A percentile compares a stretch with the other conserved stretches of the same genome.
Evolutionary conservation across 2,888 invertebrate species (phyloP).

Genomic region (Mesoligia furuncula): DNA sequence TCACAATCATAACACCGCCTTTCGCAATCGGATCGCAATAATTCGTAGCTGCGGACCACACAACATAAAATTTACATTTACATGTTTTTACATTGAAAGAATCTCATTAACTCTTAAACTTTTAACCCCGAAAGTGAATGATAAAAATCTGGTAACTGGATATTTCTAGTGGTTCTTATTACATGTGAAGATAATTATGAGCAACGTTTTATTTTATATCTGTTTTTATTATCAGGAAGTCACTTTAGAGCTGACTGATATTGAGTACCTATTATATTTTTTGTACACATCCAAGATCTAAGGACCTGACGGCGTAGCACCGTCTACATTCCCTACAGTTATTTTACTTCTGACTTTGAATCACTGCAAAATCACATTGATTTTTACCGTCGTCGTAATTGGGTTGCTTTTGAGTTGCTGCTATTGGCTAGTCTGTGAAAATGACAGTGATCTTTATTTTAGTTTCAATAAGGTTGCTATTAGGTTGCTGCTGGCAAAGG

Average conservation of each 20-base stretch:
- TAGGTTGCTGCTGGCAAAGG: too few relatives aligned
- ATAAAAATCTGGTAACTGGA: conserved; percentile 44
- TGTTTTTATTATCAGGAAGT: conserved; percentile 36
- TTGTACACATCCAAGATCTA: background rate
- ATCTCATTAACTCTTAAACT: conserved; percentile 4
- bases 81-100: conserved; percentile 1
- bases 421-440: too few relatives aligned
- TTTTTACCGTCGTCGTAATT: too few relatives aligned
- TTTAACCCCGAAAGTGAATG: conserved; percentile 32
- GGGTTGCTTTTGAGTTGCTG: too few relatives aligned
- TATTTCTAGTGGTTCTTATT: conserved; percentile 2
- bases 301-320: background rate
- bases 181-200: background rate
- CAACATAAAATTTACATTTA: background rate
- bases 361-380: too few relatives aligned
- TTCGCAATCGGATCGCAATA: background rate
- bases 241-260: conserved; percentile 26
- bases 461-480: too few relatives aligned
- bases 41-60: background rate
- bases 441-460: too few relatives aligned
- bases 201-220: conserved; percentile 10
- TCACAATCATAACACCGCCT: background rate
- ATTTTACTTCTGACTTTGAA: background rate
- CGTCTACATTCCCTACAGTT: background rate
- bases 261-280: background rate